These are phyloP conservation scores for Andrena cerasifolii DNA, from an alignment of 1,140 invertebrate species.

Conservation along the genomic window DNA sequence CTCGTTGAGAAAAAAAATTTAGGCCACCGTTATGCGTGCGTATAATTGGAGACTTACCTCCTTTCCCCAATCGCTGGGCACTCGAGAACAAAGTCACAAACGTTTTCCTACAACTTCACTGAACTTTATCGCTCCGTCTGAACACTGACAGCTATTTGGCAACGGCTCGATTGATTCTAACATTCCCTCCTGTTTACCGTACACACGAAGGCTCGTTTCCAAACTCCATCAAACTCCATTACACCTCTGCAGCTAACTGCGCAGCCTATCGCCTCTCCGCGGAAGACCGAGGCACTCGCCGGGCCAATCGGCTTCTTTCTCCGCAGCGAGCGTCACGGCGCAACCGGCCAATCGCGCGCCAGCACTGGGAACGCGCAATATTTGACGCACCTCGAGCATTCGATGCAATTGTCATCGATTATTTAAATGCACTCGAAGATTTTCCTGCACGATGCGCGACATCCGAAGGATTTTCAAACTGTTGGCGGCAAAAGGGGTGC, in stretches of 20 bases:
- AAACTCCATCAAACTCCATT: conserved; percentile 47
- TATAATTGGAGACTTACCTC: conserved; percentile 7
- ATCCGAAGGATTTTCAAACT: too few relatives aligned
- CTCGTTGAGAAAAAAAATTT: conserved; percentile 18
- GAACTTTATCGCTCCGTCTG: neutral
- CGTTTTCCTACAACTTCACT: neutral
- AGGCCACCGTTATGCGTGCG: conserved; percentile 41
- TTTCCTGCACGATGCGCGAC: too few relatives aligned
- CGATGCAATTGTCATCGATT: too few relatives aligned
- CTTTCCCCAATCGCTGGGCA: neutral
- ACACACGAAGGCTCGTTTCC: neutral
- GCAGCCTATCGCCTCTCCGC: conserved; percentile 1
- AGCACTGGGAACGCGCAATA: neutral
- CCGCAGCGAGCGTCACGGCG: fast-evolving
- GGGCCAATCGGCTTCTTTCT: conserved; percentile 9
- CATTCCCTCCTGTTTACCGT: conserved; percentile 29
- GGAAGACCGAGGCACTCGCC: neutral
- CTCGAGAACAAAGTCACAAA: neutral
- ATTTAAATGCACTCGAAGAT: too few relatives aligned
- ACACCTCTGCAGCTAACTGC: neutral
- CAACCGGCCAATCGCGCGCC: neutral
- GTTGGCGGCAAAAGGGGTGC: too few relatives aligned
- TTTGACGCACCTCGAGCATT: neutral
- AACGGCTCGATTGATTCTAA: conserved; percentile 10
- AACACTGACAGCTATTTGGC: neutral